A percentile compares a stretch with the other conserved stretches of the same genome.
phyloP scores from a whole-genome alignment of 2,113 vertebrate genomes.

The Lichenostomus cassidix region DNA sequence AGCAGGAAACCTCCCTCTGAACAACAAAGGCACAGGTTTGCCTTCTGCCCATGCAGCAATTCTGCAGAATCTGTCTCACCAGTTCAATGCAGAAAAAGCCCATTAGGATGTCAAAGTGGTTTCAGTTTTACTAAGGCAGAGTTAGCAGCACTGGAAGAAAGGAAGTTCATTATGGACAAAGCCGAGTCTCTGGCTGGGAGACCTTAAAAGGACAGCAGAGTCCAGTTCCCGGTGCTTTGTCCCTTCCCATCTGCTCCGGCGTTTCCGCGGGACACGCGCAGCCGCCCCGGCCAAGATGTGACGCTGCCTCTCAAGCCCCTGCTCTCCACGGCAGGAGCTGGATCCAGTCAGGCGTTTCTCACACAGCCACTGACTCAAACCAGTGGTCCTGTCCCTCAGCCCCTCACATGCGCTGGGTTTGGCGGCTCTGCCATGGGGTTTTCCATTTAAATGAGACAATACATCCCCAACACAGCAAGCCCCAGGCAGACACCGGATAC shows the following conservation, averaged over 20 bases:
- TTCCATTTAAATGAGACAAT: not conserved
- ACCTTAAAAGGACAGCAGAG: not conserved
- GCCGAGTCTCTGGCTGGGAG: not conserved
- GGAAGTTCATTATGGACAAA: not conserved
- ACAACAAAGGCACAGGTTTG: not conserved
- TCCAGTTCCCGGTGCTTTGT: not conserved
- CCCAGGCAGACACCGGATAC: not conserved
- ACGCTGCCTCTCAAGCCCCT: not conserved
- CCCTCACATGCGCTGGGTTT: accelerated
- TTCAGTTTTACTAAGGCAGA: not conserved
- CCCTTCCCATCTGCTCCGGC: not conserved
- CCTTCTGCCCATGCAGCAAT: not conserved
- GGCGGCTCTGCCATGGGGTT: not conserved
- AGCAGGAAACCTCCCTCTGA: not conserved
- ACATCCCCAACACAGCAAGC: not conserved
- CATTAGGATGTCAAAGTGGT: not conserved
- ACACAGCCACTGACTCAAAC: not conserved
- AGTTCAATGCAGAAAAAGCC: not conserved
- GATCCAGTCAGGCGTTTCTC: not conserved
- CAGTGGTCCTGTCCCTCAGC: not conserved
- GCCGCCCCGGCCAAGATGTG: not conserved
- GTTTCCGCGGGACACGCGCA: accelerated
- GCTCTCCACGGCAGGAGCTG: accelerated
- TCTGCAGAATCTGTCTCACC: not conserved
- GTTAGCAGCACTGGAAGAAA: not conserved